Conservation (phyloP, 1,140 invertebrate species). For the Daktulosphaira vitifoliae region DNA sequence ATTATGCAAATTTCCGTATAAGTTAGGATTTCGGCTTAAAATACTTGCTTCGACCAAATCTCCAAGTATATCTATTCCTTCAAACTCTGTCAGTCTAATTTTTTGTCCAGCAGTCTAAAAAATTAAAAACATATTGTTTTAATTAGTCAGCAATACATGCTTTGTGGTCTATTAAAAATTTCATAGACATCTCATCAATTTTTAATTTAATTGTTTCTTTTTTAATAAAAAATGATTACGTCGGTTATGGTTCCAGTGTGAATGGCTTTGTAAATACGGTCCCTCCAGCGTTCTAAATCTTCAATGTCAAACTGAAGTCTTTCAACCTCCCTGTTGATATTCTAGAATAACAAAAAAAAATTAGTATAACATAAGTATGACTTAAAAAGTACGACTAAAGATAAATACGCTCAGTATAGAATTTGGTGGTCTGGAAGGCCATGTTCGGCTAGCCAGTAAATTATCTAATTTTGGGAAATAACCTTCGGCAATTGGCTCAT, state of each 20-base stretch:
- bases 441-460: conserved; percentile 53
- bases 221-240: too few species aligned
- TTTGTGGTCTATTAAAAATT: too few species aligned
- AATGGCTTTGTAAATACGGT: conserved; percentile 64
- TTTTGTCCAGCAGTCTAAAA: conserved; percentile 38
- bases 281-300: conserved; percentile 62
- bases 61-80: conserved; percentile 69
- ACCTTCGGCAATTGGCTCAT: conserved; percentile 54
- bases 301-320: conserved; percentile 56
- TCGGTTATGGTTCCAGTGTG: conserved; percentile 52
- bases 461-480: conserved; percentile 65
- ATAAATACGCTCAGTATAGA: conserved; percentile 45
- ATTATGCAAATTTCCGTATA: conserved; percentile 70
- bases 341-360: conserved; percentile 40
- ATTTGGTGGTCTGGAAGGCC: conserved; percentile 53
- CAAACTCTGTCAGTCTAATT: conserved; percentile 52
- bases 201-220: too few species aligned
- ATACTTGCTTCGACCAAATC: conserved; percentile 68
- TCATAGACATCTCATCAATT: too few species aligned
- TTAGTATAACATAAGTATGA: too few species aligned
- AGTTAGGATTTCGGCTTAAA: conserved; percentile 55
- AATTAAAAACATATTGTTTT: too few species aligned
- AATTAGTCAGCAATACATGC: too few species aligned
- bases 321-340: conserved; percentile 59
- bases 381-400: too few species aligned